These are phyloP conservation scores for Meloe dianella DNA, from an alignment of 2,888 invertebrate species.

Conservation along the genomic window DNA sequence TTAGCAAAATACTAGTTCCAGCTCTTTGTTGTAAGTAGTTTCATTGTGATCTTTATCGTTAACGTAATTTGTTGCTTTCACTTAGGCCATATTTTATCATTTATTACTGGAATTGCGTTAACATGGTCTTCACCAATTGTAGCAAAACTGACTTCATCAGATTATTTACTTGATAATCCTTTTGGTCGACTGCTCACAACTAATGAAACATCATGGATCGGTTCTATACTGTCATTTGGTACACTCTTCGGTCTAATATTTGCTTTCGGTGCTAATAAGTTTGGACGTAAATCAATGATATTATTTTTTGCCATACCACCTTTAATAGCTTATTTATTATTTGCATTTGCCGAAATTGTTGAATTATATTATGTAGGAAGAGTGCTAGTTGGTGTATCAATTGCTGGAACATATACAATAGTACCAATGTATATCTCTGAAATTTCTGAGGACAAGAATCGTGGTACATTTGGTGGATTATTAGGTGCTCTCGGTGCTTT, in stretches of 20 bases:
- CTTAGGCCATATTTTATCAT: conserved; percentile 58
- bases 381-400: conserved; percentile 68
- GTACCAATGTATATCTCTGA: conserved; percentile 87
- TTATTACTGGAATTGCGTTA: conserved; percentile 57
- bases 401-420: conserved; percentile 73
- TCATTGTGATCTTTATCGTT: not conserved
- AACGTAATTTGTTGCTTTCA: not conserved
- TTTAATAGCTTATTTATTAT: conserved; percentile 58
- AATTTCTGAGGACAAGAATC: conserved; percentile 76
- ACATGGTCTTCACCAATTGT: conserved; percentile 57
- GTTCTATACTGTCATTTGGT: conserved; percentile 59
- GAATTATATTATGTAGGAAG: conserved; percentile 61
- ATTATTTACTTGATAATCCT: conserved; percentile 44
- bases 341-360: conserved; percentile 37
- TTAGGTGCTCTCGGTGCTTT: conserved; percentile 73
- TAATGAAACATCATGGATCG: conserved; percentile 61
- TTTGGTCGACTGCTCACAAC: conserved; percentile 47
- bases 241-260: conserved; percentile 68
- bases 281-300: conserved; percentile 73
- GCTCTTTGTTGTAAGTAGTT: not conserved
- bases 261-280: conserved; percentile 67
- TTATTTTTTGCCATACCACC: conserved; percentile 69
- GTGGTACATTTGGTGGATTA: conserved; percentile 74
- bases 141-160: conserved; percentile 38
- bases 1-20: not conserved